Base-by-base conservation (phyloP, 1,140 invertebrate species). In the Cepaea nemoralis region DNA sequence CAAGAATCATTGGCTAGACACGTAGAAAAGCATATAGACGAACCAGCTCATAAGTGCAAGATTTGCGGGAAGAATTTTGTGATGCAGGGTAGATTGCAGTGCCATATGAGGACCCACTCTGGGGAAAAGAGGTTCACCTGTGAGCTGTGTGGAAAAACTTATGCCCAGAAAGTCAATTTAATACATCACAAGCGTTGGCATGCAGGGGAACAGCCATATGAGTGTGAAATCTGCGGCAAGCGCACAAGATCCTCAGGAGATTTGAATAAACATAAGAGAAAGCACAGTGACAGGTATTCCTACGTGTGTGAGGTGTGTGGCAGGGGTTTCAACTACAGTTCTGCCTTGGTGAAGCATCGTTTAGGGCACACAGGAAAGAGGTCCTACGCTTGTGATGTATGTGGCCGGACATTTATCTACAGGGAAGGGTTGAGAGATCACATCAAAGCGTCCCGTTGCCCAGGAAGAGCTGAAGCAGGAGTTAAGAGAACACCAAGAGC, bases 71-170 rank as follows among this genome's bases (percentile, higher is more conserved):
- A 97, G 45, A 93, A 95, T 16, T 99, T 99, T 90, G 97, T 97
- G 0, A 94, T 97, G 55, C 98, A 97, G 39, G 98, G 99, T 89
- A 97, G 99, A 92, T 93, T 99, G 0, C 97, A 97, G 0, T 93
- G 96, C 40, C 96, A 98, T 90, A 92, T 95, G 69, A 93, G 96
- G 45, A 98, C 97, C 0, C 97, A 98, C 88, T 98, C 96, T 0
- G 97, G 96, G 1, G 98, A 99, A 91, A 98, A 98, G 91, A 96
- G 97, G 90, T 99, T 99, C 91, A 95, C 94, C 0, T 99, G 98
- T 89, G 89, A 92, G 8, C 94, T 96, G 35, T 99, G 98, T 89
- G 94, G 94, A 79, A 94, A 97, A 82, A 93, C 93, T 22, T 96
- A 96, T 87, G 96, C 88, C 89, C 94, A 1, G 63, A 95, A 94